Base-by-base conservation (phyloP, 2,888 invertebrate species). In the Dysmachus trigonus region DNA sequence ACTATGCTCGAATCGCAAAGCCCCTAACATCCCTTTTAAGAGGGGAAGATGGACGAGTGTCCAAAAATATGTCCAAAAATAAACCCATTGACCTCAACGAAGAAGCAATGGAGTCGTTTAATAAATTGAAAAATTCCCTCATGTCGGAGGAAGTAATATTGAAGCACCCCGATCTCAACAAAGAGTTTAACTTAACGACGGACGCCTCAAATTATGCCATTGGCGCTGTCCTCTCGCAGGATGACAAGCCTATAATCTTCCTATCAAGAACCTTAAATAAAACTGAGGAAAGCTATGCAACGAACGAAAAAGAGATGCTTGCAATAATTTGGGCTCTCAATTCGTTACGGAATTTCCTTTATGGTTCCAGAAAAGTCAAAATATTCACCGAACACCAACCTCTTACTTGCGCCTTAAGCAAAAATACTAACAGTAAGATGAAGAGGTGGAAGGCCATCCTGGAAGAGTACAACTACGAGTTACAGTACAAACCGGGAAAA, bases 401-500 rank as follows among this genome's bases (percentile, higher is more conserved):
- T 1, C 18, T 83, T 30, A 83, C 83, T 0, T 83, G 72, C 27
- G 72, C 72, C 10, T 22, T 83, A 15, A 83, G 83, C 33, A 83
- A 72, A 41, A 82, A 82, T 22, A 82, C 35, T 10, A 81, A 82
- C 35, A n/a, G 30, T n/a, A 82, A 82, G 31, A 82, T 82, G 35
- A 82, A 82, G 15, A 82, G 82, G n/a, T n/a, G n/a, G n/a, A n/a
- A n/a, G n/a, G n/a, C n/a, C n/a, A n/a, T n/a, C n/a, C n/a, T n/a
- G n/a, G n/a, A n/a, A n/a, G n/a, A n/a, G n/a, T n/a, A n/a, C n/a
- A n/a, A n/a, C n/a, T n/a, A n/a, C 22, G 71, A 62, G 10, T 5
- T 53, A n/a, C 31, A 81, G n/a, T 87, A 85, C 22, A 85, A 87
- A 82, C 82, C 85, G 3, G 76, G 74, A 0, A 87, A 72, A 30